A percentile compares a stretch with the other conserved stretches of the same genome.
phyloP scores from a whole-genome alignment of 2,888 invertebrate genomes.

The Tenodera sinensis region DNA sequence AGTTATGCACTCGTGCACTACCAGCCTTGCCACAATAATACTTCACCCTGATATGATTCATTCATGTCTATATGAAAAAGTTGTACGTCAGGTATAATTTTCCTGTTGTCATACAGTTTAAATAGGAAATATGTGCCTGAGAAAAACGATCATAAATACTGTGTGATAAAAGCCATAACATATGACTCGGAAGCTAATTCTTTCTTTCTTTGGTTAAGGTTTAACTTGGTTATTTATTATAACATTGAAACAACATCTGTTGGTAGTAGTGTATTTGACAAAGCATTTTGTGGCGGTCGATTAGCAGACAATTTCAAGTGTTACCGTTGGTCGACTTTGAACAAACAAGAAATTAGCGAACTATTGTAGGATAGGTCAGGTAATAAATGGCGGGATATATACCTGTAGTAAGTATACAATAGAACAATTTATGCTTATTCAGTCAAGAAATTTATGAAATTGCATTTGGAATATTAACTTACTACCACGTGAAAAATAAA shows the following conservation, averaged over 20 bases:
- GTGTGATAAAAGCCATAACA: background rate
- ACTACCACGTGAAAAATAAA: no score
- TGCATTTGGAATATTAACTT: no score
- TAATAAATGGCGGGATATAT: no score
- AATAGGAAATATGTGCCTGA: no score
- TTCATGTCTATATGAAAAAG: background rate
- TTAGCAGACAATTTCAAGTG: background rate
- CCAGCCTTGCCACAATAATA: slow-evolving; percentile 1
- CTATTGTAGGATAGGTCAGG: no score
- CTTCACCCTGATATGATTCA: background rate
- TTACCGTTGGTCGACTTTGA: background rate
- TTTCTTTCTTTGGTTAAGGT: background rate
- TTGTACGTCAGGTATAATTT: background rate
- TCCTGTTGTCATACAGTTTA: no score
- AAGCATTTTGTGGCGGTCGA: background rate
- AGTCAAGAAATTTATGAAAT: no score
- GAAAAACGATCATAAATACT: no score
- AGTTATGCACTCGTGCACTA: background rate
- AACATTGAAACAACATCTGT: background rate
- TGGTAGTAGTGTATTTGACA: background rate
- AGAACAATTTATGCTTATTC: no score
- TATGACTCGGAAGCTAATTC: background rate
- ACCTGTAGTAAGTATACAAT: no score
- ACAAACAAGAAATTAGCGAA: no score
- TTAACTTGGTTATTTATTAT: background rate